Base-by-base conservation (phyloP, 37 sponge, comb jelly and placozoan genomes). In the Theonella swinhoei region DNA sequence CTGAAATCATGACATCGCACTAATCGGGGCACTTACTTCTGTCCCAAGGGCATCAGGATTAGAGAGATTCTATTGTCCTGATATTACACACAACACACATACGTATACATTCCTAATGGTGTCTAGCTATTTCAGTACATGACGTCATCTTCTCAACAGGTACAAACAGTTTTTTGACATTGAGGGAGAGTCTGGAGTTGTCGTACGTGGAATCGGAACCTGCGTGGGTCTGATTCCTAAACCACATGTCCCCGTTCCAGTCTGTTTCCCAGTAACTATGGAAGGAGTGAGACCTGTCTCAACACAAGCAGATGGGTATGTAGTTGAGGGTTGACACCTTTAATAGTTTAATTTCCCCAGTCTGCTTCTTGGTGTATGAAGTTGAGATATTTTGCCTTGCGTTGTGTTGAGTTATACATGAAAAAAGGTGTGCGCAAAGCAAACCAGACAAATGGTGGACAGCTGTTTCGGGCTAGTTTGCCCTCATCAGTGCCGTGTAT, bases 161-260 rank as follows among this genome's bases (percentile, higher is more conserved):
- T 96, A 96, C 72, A 58, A 81, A 39, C 97, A 94, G 68, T 87
- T 62, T 28, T 87, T 94, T 84, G 97, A 97, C 69, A 68, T 97
- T 65, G 97, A 97, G 63, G 97, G 97, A 9, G 93, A 94, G 30
- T 80, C 88, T 23, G 97, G 97, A 11, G 87, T 97, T 42, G 97
- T 97, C 0, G 95, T 97, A 28, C 88, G 97, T 62, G 95, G 93
- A 32, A 87, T 94, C 42, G 97, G 97, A 23, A 95, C 94, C 3
- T 84, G 80, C 62, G 92, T 88, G 28, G 42, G 28, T 74, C 79
- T 89, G 19, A 25, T 37, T 70, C 70, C 37, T 1, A 20, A 19
- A 40, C 29, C 23, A 3, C 78, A 34, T 38, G 37, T 41, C 70
- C 19, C 68, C 60, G 0, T 25, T 0, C 70, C 81, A 17, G 74